Evolutionary conservation across 2,888 invertebrate species (phyloP), one percentile per base, ranked within the genome.

Genomic region (Mesochorus sp.): DNA sequence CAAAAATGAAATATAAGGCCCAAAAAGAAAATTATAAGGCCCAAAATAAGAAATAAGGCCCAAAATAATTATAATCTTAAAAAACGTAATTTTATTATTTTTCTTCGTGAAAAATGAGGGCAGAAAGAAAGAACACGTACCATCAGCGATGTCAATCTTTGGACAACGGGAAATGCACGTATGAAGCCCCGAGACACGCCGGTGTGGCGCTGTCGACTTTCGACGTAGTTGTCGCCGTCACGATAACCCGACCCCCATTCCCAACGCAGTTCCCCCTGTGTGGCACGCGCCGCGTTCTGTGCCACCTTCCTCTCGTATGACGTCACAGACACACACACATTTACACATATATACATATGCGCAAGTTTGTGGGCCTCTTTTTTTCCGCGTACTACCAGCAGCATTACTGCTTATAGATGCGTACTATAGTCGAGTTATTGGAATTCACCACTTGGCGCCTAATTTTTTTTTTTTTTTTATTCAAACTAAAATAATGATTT

Each of bases 211-310:
- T n/a, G 21, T 49, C 44, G 62, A 47, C 62, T 34, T 64, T 49
- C 28, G 44, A 44, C 37, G 49, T 64, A 39, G 59, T 66, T 21
- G 6, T 47, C 59, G 64, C 57, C 68, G 77, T 73, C 61, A 72
- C 67, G 72, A 77, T 77, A 67, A 72, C 53, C 47, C 75, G 62
- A 66, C 80, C 77, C 55, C 80, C 59, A 57, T n/a, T 53, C 42
- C 67, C 64, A 24, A 68, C 61, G 39, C 62, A 47, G 66, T 75
- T 74, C 19, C 74, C 70, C 80, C 73, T 53, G 80, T 51, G 76
- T 82, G 89, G 89, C 89, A 88, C 88, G 89, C 85, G 59, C 49
- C 26, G 37, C 88, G 84, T n/a, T 6, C 19, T 85, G 84, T 87
- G 85, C 88, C 86, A 85, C 84, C 86, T 85, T 84, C 67, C 79